Evolutionary conservation across 2,888 invertebrate species (phyloP), one percentile per base, ranked within the genome.

Genomic region (Amiota minor): DNA sequence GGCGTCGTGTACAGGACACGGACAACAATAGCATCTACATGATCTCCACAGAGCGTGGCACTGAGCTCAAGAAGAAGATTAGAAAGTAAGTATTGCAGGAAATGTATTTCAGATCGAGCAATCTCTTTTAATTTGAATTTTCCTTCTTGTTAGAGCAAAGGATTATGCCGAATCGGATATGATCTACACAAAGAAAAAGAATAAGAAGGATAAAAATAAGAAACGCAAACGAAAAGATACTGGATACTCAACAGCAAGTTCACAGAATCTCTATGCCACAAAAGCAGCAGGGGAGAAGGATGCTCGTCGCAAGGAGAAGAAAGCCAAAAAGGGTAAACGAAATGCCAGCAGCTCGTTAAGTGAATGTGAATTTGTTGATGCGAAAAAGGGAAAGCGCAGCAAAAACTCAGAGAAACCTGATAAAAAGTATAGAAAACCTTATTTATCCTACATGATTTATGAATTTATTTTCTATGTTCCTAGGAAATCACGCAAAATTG

Each of bases 181-280:
- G 45, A 81, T 79, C 1, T 82, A 86, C 49, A 85, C 84, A 75
- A 87, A 87, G 74, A 84, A 81, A 77, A 88, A 82, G 71, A 79
- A 81, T 14, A 88, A 86, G 67, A 88, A 84, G 70, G 87, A 88
- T 16, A 89, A 86, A 56, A 84, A 74, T 70, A 86, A 88, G 72
- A 88, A 87, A 71, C 85, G 87, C 3, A 89, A 87, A 49, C 88
- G 89, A 11, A 93, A 93, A 87, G 94, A 94, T 81, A 93, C 93
- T 0, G 93, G 93, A 12, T 93, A 94, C 81, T 93, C 93, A 1
- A 94, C 93, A 1, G 93, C 92, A 70, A 93, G 93, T 86, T 93
- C 93, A 0, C 92, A 92, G 79, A 91, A 91, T 75, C 90, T 92
- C 1, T 89, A 89, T 72, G 87, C 88, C 46, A 88, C 86, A 46